These are phyloP conservation scores for Mesocricetus auratus DNA, from an alignment of 2,113 vertebrate genomes.

Conservation along the genomic window DNA sequence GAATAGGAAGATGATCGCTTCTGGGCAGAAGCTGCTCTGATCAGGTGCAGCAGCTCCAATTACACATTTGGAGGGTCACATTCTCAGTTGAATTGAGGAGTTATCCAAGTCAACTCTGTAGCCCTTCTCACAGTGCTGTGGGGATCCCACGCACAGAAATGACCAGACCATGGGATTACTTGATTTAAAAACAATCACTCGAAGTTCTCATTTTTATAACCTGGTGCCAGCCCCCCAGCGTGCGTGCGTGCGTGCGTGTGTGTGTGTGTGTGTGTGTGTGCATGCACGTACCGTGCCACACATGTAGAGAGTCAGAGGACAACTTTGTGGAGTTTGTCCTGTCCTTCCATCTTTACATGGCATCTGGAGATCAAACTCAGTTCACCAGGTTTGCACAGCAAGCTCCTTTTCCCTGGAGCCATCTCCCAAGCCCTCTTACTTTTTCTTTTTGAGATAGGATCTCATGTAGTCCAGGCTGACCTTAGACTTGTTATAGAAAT, in stretches of 20 bases:
- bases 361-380: not conserved
- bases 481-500: not conserved
- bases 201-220: not conserved
- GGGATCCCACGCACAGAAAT: not conserved
- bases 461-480: not conserved
- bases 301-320: not conserved
- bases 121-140: fast-evolving
- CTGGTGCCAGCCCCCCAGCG: too few species aligned
- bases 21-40: not conserved
- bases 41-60: not conserved
- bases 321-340: not conserved
- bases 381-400: not conserved
- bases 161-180: not conserved
- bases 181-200: not conserved
- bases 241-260: not conserved
- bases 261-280: not conserved
- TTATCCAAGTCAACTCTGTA: fast-evolving
- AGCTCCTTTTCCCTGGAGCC: not conserved
- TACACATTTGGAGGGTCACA: fast-evolving
- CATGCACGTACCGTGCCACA: not conserved
- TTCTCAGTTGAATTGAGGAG: not conserved
- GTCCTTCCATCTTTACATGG: not conserved
- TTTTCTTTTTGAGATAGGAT: not conserved
- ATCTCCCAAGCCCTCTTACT: not conserved
- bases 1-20: not conserved